Conservation (phyloP, 2,888 invertebrate species). For the Lamellibrachia satsuma region DNA sequence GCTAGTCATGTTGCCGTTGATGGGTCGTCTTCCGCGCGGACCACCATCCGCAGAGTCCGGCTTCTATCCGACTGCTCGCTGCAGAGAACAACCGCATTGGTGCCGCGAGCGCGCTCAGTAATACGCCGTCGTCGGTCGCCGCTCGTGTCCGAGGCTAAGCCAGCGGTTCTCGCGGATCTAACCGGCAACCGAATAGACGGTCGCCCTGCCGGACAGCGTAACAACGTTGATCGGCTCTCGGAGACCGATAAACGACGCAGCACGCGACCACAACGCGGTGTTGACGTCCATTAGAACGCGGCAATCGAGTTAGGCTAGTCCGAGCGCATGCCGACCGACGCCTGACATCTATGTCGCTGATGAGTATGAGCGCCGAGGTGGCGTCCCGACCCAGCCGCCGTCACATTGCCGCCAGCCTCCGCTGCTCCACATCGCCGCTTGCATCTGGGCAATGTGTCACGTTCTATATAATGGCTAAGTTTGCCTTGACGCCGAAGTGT, state of each 20-base stretch:
- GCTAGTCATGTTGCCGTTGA: not conserved
- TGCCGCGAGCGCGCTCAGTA: not conserved
- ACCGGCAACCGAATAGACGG: not conserved
- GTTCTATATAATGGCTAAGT: not conserved
- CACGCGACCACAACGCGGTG: not conserved
- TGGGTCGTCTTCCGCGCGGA: not conserved
- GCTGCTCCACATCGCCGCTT: not conserved
- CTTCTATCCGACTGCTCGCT: not conserved
- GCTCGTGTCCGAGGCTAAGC: not conserved
- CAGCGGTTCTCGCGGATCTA: not conserved
- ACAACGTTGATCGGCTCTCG: not conserved
- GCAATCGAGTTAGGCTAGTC: slow-evolving; percentile 8
- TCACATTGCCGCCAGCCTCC: not conserved
- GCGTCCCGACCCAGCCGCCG: not conserved
- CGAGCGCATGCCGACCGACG: not conserved
- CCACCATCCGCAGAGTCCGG: not conserved
- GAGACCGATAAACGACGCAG: not conserved
- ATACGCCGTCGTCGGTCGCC: not conserved
- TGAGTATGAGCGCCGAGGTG: not conserved
- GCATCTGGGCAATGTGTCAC: slow-evolving; percentile 1
- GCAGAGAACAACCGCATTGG: not conserved
- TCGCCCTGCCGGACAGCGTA: slow-evolving; percentile 8
- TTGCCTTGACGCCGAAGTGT: not conserved
- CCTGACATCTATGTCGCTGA: not conserved
- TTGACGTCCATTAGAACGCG: slow-evolving; percentile 5